Conservation (phyloP, 2,797 vertebrate species). For the Neostethus bicornis region DNA sequence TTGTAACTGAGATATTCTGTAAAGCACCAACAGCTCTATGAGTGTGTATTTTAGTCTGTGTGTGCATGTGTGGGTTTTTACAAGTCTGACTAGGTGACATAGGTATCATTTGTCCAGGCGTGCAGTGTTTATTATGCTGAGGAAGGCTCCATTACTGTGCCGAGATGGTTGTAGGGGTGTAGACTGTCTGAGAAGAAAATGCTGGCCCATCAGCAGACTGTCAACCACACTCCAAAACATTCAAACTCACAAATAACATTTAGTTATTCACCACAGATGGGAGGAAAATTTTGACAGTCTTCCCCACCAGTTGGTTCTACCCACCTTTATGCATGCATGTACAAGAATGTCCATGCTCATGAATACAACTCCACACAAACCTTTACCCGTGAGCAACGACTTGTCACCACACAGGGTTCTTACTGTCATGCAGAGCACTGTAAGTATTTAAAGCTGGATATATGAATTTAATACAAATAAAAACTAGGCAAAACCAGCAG, state of each 20-base stretch:
- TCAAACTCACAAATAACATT: slow-evolving; percentile 18
- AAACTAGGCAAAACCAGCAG: slow-evolving; percentile 44
- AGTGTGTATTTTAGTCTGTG: slow-evolving; percentile 4
- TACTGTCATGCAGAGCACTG: slow-evolving; percentile 34
- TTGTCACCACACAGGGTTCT: slow-evolving; percentile 39
- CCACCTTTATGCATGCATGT: slow-evolving; percentile 10
- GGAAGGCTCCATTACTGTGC: slow-evolving; percentile 40
- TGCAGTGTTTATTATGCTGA: slow-evolving; percentile 55
- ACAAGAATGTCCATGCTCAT: slow-evolving; percentile 12
- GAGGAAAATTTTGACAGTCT: slow-evolving; percentile 16
- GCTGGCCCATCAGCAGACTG: slow-evolving; percentile 61
- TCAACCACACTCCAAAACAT: slow-evolving; percentile 38
- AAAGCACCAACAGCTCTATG: background rate
- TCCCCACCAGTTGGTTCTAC: slow-evolving; percentile 14
- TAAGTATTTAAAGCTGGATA: slow-evolving; percentile 35
- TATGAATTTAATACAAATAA: slow-evolving; percentile 45
- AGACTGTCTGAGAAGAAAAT: slow-evolving; percentile 48
- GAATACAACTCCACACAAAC: slow-evolving; percentile 10
- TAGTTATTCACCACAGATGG: slow-evolving; percentile 35
- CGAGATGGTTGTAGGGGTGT: slow-evolving; percentile 36
- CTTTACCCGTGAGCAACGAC: slow-evolving; percentile 34
- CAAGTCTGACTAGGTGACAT: slow-evolving; percentile 13
- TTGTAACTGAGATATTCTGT: background rate
- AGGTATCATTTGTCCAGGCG: slow-evolving; percentile 37
- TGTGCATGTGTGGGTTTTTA: background rate